A percentile compares a stretch with the other conserved stretches of the same genome.
Evolutionary conservation across 2,888 invertebrate genomes (phyloP).

Genomic region (Autographa pulchrina): DNA sequence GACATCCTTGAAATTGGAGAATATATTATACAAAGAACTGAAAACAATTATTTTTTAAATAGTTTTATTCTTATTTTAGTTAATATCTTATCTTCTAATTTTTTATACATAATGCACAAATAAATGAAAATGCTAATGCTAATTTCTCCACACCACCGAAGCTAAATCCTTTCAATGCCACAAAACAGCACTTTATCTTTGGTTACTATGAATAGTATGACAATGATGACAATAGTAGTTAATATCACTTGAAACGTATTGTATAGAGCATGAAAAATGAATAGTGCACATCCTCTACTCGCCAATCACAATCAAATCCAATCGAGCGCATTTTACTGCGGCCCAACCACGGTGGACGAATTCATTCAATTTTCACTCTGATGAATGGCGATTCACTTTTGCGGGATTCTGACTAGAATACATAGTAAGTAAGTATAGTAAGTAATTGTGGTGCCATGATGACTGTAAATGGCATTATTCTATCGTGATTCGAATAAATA

Average conservation of each 20-base stretch:
- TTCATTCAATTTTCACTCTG: slow-evolving; percentile 22
- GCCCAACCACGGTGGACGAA: slow-evolving; percentile 16
- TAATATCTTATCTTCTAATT: too few species aligned
- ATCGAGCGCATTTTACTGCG: slow-evolving; percentile 45
- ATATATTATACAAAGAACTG: too few species aligned
- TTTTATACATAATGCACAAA: too few species aligned
- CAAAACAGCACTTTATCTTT: slow-evolving; percentile 12
- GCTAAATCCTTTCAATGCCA: too few species aligned
- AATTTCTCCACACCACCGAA: too few species aligned
- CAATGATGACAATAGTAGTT: slow-evolving; percentile 12
- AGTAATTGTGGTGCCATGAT: slow-evolving; percentile 12
- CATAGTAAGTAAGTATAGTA: too few species aligned
- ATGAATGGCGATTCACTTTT: slow-evolving; percentile 35
- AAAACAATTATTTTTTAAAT: too few species aligned
- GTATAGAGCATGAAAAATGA: slow-evolving; percentile 35
- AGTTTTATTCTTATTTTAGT: too few species aligned
- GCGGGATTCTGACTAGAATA: slow-evolving; percentile 13
- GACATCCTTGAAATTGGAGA: too few species aligned
- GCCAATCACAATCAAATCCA: slow-evolving; percentile 50
- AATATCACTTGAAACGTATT: slow-evolving; percentile 14
- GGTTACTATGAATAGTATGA: slow-evolving; percentile 13
- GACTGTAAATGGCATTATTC: slow-evolving; percentile 18
- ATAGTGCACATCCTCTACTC: slow-evolving; percentile 47
- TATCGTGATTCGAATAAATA: slow-evolving; percentile 16
- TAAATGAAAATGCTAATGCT: not conserved